Evolutionary conservation across 2,888 invertebrate genomes (phyloP), one percentile per base, ranked within the genome.

Genomic region (Spatulosminthurus flaviceps): DNA sequence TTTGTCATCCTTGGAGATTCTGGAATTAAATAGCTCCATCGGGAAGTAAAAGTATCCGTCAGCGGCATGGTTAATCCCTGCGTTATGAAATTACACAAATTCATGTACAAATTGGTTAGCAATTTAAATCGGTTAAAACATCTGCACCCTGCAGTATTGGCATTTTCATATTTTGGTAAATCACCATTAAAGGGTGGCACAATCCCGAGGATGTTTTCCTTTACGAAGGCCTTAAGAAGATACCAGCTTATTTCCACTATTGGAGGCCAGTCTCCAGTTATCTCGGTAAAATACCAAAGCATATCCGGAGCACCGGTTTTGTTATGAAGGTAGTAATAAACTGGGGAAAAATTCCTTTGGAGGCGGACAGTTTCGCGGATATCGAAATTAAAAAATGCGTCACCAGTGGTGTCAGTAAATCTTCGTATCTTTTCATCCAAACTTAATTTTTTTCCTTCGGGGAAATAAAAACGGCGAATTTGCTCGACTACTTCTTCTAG

Each of bases 351-450:
- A 4, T 42, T 21, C 70, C 70, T 1, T 41, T 70, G 70, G 24
- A 28, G 16, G 1, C 16, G 22, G 5, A 42, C 41, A 0, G 70
- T 28, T 21, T 70, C 41, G 9, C 42, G 42, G 7, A 41, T 70
- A 42, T 70, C 70, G 21, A 21, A 70, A 22, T 42, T 42, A 29
- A 70, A 70, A n/a, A 70, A 41, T 4, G 41, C 70, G 22, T 70
- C 70, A 1, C 41, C 42, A 2, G 41, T 41, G 2, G 41, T 19
- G n/a, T 41, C 41, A 16, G n/a, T 21, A 21, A 28, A 70, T 5
- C 26, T 22, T 5, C 11, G 1, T 13, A 70, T 4, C 7, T 70
- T 70, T 7, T 70, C 22, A 5, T 70, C 70, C 5, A 11, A 13
- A 9, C 19, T 29, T 7, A 28, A 29, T 2, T 26, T 4, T n/a